These are phyloP conservation scores for Crocuta crocuta DNA, from an alignment of 2,113 vertebrate species.

Conservation along the genomic window DNA sequence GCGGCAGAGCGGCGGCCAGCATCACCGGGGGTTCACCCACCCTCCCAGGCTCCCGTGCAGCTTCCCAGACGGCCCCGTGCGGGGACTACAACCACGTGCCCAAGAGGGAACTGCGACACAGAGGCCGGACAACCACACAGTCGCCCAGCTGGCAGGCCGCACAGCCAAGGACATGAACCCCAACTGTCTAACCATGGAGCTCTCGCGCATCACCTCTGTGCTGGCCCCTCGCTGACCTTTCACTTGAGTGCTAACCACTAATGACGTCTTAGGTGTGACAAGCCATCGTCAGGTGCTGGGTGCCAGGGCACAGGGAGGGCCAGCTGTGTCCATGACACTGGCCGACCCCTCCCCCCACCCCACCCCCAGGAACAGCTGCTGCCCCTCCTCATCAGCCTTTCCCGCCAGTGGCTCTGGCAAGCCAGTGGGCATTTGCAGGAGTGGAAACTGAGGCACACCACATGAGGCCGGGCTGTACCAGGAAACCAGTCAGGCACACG, in stretches of 20 bases:
- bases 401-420: rapidly evolving
- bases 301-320: background rate
- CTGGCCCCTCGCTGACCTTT: background rate
- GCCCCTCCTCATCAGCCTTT: background rate
- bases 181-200: no score
- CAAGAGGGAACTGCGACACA: background rate
- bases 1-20: background rate
- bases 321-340: background rate
- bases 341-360: no score
- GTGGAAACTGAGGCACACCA: background rate
- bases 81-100: background rate
- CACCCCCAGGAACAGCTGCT: background rate
- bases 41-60: background rate
- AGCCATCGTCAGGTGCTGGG: background rate
- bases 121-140: background rate
- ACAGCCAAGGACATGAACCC: background rate
- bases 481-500: background rate
- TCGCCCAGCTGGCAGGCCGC: background rate
- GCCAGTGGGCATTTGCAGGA: background rate
- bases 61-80: background rate
- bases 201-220: background rate
- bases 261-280: background rate
- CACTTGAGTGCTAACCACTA: background rate
- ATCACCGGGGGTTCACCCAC: background rate
- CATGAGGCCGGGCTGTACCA: background rate